phyloP scores from a whole-genome alignment of 2,888 invertebrate genomes.

The Drosophila pegasa region DNA sequence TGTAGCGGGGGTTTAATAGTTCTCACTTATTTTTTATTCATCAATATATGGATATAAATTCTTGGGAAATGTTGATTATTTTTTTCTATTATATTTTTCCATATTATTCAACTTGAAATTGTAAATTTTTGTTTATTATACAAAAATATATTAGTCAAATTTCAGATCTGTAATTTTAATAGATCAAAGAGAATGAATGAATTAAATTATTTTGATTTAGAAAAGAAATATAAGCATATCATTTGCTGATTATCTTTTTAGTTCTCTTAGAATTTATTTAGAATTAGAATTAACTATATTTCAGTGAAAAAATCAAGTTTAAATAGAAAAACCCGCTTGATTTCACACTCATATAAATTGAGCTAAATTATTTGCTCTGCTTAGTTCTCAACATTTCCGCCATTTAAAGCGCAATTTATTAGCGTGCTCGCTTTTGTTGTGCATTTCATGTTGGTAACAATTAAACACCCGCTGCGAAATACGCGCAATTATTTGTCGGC shows the following conservation, averaged over 20 bases:
- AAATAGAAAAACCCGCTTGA: background rate
- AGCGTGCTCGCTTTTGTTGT: slow-evolving; percentile 8
- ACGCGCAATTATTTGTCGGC: slow-evolving; percentile 25
- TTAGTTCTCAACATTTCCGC: background rate
- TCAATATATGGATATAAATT: too few relatives aligned
- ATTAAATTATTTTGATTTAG: too few relatives aligned
- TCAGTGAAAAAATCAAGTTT: background rate
- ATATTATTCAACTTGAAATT: too few relatives aligned
- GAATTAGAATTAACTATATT: background rate
- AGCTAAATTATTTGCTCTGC: background rate
- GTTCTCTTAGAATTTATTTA: background rate
- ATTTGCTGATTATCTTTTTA: background rate
- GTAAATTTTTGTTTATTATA: too few relatives aligned
- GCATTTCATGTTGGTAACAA: slow-evolving; percentile 9
- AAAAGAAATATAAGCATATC: background rate
- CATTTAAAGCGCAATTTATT: slow-evolving; percentile 23
- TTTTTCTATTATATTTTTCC: too few relatives aligned
- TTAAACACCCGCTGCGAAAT: slow-evolving; percentile 23
- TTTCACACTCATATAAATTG: background rate
- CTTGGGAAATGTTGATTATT: too few relatives aligned
- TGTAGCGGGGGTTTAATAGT: too few relatives aligned
- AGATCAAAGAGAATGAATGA: too few relatives aligned
- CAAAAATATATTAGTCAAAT: too few relatives aligned
- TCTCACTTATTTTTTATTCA: too few relatives aligned
- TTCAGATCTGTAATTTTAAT: too few relatives aligned